Conservation (phyloP, 2,888 invertebrate species). For the Drosophila fulvimacula region DNA sequence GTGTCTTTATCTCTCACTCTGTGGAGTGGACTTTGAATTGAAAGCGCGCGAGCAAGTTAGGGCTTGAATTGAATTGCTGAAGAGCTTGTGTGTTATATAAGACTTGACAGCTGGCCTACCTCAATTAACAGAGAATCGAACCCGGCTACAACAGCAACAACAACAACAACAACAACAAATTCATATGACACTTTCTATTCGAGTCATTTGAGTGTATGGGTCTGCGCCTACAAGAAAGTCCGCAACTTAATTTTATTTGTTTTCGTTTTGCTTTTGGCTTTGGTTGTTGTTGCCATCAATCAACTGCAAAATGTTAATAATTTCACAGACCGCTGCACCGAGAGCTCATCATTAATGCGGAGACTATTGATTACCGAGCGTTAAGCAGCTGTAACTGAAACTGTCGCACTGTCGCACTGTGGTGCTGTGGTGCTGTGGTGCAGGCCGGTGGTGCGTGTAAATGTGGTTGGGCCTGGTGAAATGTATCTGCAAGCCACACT, state of each 20-base stretch:
- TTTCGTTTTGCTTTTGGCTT: neutral
- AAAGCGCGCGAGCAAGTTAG: conserved; percentile 24
- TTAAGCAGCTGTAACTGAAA: conserved; percentile 34
- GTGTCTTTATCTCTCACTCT: neutral
- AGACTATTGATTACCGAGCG: conserved; percentile 62
- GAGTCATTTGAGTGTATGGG: conserved; percentile 39
- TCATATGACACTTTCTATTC: conserved; percentile 73
- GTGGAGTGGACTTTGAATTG: conserved; percentile 10
- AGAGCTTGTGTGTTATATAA: conserved; percentile 59
- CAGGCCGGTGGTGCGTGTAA: conserved; percentile 54
- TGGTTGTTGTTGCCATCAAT: conserved; percentile 51
- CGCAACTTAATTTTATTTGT: conserved; percentile 7
- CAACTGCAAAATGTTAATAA: conserved; percentile 62
- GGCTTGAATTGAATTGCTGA: conserved; percentile 34
- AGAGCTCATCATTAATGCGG: conserved; percentile 35
- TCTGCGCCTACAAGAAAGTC: conserved; percentile 61
- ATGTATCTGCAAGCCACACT: conserved; percentile 47
- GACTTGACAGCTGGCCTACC: conserved; percentile 67
- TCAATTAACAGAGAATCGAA: conserved; percentile 57
- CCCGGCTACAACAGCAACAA: conserved; percentile 7
- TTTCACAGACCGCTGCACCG: conserved; percentile 49
- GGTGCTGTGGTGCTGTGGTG: neutral
- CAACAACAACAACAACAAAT: neutral
- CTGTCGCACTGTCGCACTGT: conserved; percentile 34
- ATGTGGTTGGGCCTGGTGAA: conserved; percentile 62